These are phyloP conservation scores for Aleadryas rufinucha DNA, from an alignment of 2,113 vertebrate genomes.

Conservation along the genomic window DNA sequence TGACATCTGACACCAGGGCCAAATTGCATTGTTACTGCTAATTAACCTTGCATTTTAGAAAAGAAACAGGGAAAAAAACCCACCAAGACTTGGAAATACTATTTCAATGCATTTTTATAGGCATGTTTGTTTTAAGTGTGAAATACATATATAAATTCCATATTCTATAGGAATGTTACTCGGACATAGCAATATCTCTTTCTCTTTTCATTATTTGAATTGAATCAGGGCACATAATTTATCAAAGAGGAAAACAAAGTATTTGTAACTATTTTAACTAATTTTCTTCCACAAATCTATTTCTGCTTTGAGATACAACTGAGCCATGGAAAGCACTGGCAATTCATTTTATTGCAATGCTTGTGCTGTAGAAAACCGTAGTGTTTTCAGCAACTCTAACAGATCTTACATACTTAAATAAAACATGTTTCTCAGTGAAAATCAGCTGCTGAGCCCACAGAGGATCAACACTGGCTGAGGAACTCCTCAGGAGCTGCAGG, in stretches of 20 bases:
- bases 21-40: background rate
- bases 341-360: background rate
- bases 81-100: background rate
- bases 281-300: background rate
- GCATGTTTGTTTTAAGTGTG: background rate
- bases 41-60: background rate
- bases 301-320: background rate
- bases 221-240: background rate
- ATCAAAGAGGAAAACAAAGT: background rate
- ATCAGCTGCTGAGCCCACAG: background rate
- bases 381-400: background rate
- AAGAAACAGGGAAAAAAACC: background rate
- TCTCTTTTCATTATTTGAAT: background rate
- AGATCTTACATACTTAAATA: background rate
- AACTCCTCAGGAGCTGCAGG: background rate
- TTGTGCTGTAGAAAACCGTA: background rate
- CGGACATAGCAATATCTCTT: background rate
- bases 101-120: background rate
- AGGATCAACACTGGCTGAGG: background rate
- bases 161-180: background rate
- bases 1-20: background rate
- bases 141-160: background rate
- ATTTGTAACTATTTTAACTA: background rate
- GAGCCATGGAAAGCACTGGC: background rate
- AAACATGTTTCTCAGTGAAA: background rate